phyloP scores from a whole-genome alignment of 2,113 vertebrate genomes.

The Notarius lentiginosus region DNA sequence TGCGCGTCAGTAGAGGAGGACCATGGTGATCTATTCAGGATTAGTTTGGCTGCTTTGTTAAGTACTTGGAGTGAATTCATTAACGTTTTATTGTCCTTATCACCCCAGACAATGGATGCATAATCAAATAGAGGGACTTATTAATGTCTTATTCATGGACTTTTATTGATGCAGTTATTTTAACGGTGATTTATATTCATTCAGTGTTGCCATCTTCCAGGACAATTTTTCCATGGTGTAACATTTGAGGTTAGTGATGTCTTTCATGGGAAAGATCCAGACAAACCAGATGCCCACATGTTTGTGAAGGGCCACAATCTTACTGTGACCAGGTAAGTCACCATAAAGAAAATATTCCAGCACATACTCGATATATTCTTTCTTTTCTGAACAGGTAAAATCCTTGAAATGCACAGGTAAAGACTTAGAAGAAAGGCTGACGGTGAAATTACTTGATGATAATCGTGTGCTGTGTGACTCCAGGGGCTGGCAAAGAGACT shows the following conservation, averaged over 20 bases:
- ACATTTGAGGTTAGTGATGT: constrained; percentile 82
- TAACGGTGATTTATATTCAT: neutral
- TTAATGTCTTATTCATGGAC: no score
- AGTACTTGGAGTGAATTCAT: no score
- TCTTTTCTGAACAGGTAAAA: neutral
- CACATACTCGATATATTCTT: neutral
- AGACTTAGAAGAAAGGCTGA: neutral
- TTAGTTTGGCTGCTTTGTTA: no score
- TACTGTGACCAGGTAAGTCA: constrained; percentile 85
- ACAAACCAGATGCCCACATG: constrained; percentile 92
- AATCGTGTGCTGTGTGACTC: neutral
- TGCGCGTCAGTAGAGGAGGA: no score
- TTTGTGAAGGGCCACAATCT: constrained; percentile 82
- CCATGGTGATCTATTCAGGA: no score
- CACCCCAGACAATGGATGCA: no score
- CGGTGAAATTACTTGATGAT: neutral
- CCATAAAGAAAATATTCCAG: neutral
- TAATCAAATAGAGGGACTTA: neutral
- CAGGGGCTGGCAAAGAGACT: constrained; percentile 94
- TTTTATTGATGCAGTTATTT: neutral
- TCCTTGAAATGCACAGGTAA: neutral
- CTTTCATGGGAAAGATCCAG: constrained; percentile 77
- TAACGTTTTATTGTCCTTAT: no score
- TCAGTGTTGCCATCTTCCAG: constrained; percentile 64
- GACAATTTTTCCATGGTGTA: constrained; percentile 89